phyloP scores from a whole-genome alignment of 2,113 vertebrate species.

The Oryctolagus cuniculus region mOryCun1.1 NC_091440.1:62860001-62860500 shows the following conservation, averaged over 20 bases:
- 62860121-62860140: conserved; percentile 71
- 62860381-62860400: neutral
- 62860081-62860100: conserved; percentile 60
- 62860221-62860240: conserved; percentile 55
- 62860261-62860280: conserved; percentile 65
- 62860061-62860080: conserved; percentile 1
- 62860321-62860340: neutral
- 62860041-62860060: neutral
- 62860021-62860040: neutral
- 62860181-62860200: conserved; percentile 66
- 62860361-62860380: neutral
- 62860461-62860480: neutral
- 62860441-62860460: neutral
- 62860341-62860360: conserved; percentile 4
- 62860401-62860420: neutral
- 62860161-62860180: conserved; percentile 65
- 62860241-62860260: conserved; percentile 62
- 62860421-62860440: conserved; percentile 3
- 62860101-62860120: conserved; percentile 63
- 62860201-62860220: conserved; percentile 73
- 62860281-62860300: neutral
- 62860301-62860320: neutral
- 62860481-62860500: neutral
- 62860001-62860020: neutral
- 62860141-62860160: conserved; percentile 67